Evolutionary conservation across 37 sponge, comb jelly and placozoan genomes (phyloP).

Genomic region (Amphimedon queenslandica): DNA sequence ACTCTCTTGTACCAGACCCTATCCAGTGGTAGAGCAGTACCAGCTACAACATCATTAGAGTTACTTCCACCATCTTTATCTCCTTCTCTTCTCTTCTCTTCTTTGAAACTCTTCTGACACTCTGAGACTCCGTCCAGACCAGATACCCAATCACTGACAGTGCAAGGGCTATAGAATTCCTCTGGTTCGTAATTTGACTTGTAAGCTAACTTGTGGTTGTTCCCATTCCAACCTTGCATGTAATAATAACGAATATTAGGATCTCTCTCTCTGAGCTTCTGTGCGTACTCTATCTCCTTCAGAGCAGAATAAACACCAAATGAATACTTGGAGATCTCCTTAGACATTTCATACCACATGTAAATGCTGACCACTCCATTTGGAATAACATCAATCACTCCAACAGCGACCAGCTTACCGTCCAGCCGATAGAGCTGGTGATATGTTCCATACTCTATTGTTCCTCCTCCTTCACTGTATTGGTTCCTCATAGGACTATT

Average conservation of each 20-base stretch:
- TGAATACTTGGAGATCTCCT: slow-evolving; percentile 75
- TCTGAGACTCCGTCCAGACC: slow-evolving; percentile 40
- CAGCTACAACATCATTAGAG: neutral
- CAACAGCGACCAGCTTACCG: slow-evolving; percentile 81
- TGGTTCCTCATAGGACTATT: slow-evolving; percentile 54
- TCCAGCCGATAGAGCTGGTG: slow-evolving; percentile 84
- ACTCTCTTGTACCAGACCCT: slow-evolving; percentile 3
- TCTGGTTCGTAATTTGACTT: slow-evolving; percentile 85
- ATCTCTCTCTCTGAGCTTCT: slow-evolving; percentile 33
- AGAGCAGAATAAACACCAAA: slow-evolving; percentile 91
- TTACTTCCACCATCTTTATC: neutral
- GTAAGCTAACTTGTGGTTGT: slow-evolving; percentile 81
- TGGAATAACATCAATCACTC: slow-evolving; percentile 83
- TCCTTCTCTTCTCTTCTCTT: neutral
- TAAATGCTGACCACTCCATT: slow-evolving; percentile 86
- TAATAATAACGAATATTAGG: slow-evolving; percentile 80
- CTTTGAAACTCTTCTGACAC: slow-evolving; percentile 14
- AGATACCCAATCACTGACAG: slow-evolving; percentile 57
- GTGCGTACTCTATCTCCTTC: slow-evolving; percentile 82
- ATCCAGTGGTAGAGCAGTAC: slow-evolving; percentile 35
- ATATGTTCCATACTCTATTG: slow-evolving; percentile 74
- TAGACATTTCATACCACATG: slow-evolving; percentile 83
- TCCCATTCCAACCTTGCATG: slow-evolving; percentile 81
- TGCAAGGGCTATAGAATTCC: slow-evolving; percentile 81
- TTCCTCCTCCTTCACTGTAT: slow-evolving; percentile 52